phyloP scores from a whole-genome alignment of 2,797 vertebrate genomes.

The Xenopus petersii region DNA sequence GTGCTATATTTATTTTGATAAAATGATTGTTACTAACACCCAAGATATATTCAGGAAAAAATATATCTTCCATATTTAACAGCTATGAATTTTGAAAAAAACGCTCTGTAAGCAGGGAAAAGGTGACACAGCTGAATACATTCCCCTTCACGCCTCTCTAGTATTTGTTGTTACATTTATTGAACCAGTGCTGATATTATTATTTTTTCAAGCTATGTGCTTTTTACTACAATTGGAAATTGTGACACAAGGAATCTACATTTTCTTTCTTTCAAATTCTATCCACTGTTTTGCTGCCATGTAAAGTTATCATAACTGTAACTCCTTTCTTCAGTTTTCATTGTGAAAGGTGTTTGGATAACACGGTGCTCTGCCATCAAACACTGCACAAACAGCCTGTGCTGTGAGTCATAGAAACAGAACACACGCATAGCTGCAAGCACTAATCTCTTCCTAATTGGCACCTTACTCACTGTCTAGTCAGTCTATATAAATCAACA shows the following conservation, averaged over 20 bases:
- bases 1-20: too few relatives aligned
- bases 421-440: slow-evolving; percentile 62
- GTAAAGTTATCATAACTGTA: slow-evolving; percentile 49
- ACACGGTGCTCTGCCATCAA: slow-evolving; percentile 52
- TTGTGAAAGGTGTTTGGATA: slow-evolving; percentile 48
- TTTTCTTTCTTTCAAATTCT: slow-evolving; percentile 1
- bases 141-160: slow-evolving; percentile 11
- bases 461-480: slow-evolving; percentile 71
- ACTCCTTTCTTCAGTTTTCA: slow-evolving; percentile 57
- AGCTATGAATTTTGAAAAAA: not conserved
- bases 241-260: slow-evolving; percentile 3
- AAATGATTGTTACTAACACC: too few relatives aligned
- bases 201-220: slow-evolving; percentile 20
- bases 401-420: slow-evolving; percentile 65
- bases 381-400: slow-evolving; percentile 63
- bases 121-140: not conserved
- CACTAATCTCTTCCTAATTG: slow-evolving; percentile 70
- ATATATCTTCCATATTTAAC: too few relatives aligned
- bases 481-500: slow-evolving; percentile 68
- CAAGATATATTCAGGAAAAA: too few relatives aligned
- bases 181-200: slow-evolving; percentile 20
- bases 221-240: slow-evolving; percentile 11
- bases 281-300: slow-evolving; percentile 52
- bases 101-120: not conserved
- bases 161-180: slow-evolving; percentile 6